Evolutionary conservation across 1,140 invertebrate species (phyloP), one percentile per base, ranked within the genome.

Genomic region (Drosophila sulfurigaster): DNA sequence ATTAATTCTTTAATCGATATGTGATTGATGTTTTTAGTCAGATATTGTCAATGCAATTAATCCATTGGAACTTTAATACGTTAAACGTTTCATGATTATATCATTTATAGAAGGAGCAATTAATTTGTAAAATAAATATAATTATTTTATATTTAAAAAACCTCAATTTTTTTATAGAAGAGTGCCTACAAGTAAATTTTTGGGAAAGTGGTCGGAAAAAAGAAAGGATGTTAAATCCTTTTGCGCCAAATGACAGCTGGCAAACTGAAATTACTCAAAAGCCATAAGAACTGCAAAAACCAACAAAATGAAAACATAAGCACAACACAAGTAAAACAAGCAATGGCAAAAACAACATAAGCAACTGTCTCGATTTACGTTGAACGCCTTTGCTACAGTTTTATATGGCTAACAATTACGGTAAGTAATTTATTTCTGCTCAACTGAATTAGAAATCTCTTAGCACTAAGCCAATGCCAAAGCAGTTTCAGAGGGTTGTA

Each of bases 341-440:
- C 45, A 67, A 28, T 13, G 60, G 43, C 32, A 45, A 8, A 60
- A 32, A 30, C 52, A 46, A 62, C 38, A 69, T 48, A 30, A 64
- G 45, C 74, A 76, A 76, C 60, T 72, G 74, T 65, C 68, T 76
- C 74, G 68, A 72, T 60, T 72, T 60, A 66, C 68, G 74, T 62
- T 71, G 45, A 71, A 75, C 73, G 73, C 64, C 67, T 79, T 80
- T 74, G 77, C 80, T 89, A 80, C 85, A 88, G 81, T 89, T 87
- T 89, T 87, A 87, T 87, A 87, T 83, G 83, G 83, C 71, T 80
- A 85, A 88, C 85, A 88, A 88, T 88, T 88, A 88, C 85, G 85
- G 85, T 89, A 88, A 88, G 85, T 88, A 88, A 88, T 88, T 88
- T 88, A 88, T 88, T 88, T 88, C 85, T 85, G 85, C 85, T 89